Percentiles rank a stretch among this genome's conserved stretches.
Evolutionary conservation across 2,113 vertebrate genomes (phyloP).

Genomic region (Pterophyllum scalare): DNA sequence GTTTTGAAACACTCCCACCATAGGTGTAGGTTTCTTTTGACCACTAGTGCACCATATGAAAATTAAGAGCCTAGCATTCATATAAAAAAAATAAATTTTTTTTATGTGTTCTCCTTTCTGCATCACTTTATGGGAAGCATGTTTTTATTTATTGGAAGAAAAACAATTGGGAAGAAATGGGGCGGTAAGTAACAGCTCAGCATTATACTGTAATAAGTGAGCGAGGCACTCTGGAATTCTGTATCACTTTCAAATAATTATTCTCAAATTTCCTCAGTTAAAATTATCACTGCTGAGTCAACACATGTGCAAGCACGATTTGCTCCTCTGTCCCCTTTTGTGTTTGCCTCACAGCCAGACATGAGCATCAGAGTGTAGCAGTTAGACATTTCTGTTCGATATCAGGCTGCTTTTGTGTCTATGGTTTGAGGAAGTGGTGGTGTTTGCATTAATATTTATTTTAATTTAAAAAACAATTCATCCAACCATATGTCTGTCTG

Average conservation of each 20-base stretch:
- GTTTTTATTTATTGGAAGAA: not conserved
- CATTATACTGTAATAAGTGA: not conserved
- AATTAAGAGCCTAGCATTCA: no score
- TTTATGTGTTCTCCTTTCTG: not conserved
- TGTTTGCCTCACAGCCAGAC: not conserved
- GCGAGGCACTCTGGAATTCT: not conserved
- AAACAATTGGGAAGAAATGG: not conserved
- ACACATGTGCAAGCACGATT: not conserved
- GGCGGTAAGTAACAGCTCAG: not conserved
- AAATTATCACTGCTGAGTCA: not conserved
- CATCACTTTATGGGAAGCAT: not conserved
- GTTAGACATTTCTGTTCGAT: not conserved
- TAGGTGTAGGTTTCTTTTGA: not conserved
- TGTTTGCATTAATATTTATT: not conserved
- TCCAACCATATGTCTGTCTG: not conserved
- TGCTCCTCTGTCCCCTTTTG: not conserved
- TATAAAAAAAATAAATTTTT: no score
- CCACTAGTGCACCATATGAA: no score
- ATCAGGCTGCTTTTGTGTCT: not conserved
- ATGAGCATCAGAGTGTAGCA: not conserved
- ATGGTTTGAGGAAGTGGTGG: not conserved
- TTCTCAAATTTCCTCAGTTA: not conserved
- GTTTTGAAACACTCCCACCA: not conserved
- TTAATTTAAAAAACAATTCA: not conserved
- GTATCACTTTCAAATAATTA: not conserved